Evolutionary conservation across 2,113 vertebrate genomes (phyloP).

Genomic region (Anser brachyrhynchus): DNA sequence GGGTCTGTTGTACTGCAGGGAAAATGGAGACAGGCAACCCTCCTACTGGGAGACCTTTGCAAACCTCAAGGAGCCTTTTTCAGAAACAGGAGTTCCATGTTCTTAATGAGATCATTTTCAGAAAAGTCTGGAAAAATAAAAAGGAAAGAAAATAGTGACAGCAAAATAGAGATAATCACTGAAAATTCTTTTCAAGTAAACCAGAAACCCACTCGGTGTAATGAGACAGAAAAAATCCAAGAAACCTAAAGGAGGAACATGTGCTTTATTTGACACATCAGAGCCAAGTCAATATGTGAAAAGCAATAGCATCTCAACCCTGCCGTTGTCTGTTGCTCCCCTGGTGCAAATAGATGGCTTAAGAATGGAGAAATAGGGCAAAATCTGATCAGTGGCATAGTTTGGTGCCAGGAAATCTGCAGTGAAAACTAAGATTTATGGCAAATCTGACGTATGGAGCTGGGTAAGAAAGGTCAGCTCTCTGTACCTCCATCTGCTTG

Average conservation of each 20-base stretch:
- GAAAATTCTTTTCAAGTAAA: conserved; percentile 34
- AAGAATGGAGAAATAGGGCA: background rate
- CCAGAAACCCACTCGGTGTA: background rate
- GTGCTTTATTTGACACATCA: background rate
- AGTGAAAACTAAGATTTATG: background rate
- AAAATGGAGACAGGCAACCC: background rate
- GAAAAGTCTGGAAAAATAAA: background rate
- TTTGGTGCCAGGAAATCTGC: background rate
- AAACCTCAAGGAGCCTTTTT: background rate
- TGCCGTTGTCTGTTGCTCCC: background rate
- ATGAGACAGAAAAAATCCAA: conserved; percentile 32
- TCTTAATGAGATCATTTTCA: conserved; percentile 60
- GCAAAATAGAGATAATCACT: conserved; percentile 44
- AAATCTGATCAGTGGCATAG: background rate
- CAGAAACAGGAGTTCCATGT: background rate
- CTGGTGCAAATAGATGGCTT: background rate
- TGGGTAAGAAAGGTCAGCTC: background rate
- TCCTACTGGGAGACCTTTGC: conserved; percentile 58
- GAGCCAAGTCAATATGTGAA: background rate
- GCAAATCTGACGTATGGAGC: background rate
- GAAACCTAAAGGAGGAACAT: background rate
- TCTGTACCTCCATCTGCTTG: background rate
- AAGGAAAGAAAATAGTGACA: background rate
- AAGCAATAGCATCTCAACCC: background rate
- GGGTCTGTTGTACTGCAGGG: background rate